These are phyloP conservation scores for Fragum whitleyi DNA, from an alignment of 2,888 invertebrate species.

Conservation along the genomic window DNA sequence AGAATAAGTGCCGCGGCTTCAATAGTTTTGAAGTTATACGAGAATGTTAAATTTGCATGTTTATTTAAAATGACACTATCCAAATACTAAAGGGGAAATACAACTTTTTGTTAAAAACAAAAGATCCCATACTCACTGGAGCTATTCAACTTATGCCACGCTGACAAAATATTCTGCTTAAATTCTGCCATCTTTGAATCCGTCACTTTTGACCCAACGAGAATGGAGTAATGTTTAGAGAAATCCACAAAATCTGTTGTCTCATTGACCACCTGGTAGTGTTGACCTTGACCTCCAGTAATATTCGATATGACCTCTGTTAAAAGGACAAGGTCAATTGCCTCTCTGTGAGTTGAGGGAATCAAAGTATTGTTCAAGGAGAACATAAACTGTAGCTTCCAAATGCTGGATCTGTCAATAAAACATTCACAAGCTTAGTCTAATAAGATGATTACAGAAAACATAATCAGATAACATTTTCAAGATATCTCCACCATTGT, in stretches of 20 bases:
- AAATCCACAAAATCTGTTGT: slow-evolving; percentile 49
- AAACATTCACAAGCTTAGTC: too few species aligned
- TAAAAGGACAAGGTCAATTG: slow-evolving; percentile 44
- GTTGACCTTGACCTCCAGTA: slow-evolving; percentile 35
- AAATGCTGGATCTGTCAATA: slow-evolving; percentile 51
- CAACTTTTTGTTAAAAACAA: too few species aligned
- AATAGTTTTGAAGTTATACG: too few species aligned
- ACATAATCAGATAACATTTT: too few species aligned
- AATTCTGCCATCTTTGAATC: slow-evolving; percentile 42
- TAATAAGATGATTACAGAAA: too few species aligned
- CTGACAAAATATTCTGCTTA: slow-evolving; percentile 47
- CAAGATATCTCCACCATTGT: too few species aligned
- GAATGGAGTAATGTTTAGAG: slow-evolving; percentile 58
- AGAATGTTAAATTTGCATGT: too few species aligned
- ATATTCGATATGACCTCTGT: slow-evolving; percentile 33
- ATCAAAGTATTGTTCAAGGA: slow-evolving; percentile 51
- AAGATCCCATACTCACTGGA: slow-evolving; percentile 13
- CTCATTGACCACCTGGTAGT: slow-evolving; percentile 39
- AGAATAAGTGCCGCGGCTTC: too few species aligned
- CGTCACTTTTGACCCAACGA: slow-evolving; percentile 60
- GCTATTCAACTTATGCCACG: slow-evolving; percentile 49
- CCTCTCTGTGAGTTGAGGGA: slow-evolving; percentile 24
- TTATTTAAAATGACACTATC: too few species aligned
- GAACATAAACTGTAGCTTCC: slow-evolving; percentile 63
- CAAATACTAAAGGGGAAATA: too few species aligned